Evolutionary conservation across 2,113 vertebrate species (phyloP).

Genomic region (Lepisosteus oculatus): DNA sequence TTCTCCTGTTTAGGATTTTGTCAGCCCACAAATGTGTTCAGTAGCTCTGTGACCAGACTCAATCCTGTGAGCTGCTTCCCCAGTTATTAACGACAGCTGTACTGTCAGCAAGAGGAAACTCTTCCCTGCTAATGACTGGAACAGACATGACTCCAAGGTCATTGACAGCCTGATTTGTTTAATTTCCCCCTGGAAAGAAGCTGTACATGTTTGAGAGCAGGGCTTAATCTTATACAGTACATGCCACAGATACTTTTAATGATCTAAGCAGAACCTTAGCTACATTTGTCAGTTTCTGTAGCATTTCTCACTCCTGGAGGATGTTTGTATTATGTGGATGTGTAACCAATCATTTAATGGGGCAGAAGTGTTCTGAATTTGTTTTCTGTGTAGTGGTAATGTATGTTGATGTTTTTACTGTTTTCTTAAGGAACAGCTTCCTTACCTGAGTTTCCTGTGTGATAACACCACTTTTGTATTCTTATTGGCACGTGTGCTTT

Average conservation of each 20-base stretch:
- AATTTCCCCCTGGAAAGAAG: slow-evolving; percentile 26
- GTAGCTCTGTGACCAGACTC: background rate
- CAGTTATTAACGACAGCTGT: slow-evolving; percentile 24
- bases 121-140: slow-evolving; percentile 21
- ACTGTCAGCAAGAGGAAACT: background rate
- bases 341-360: too few species aligned
- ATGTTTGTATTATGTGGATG: too few species aligned
- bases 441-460: too few species aligned
- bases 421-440: too few species aligned
- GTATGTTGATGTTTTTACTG: too few species aligned
- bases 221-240: slow-evolving; percentile 8
- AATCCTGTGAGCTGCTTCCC: background rate
- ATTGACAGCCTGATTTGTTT: slow-evolving; percentile 39
- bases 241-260: slow-evolving; percentile 4
- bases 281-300: too few species aligned
- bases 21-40: slow-evolving; percentile 20
- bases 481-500: too few species aligned
- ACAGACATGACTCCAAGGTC: slow-evolving; percentile 27
- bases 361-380: too few species aligned
- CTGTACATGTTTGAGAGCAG: slow-evolving; percentile 3
- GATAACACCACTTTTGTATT: too few species aligned
- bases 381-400: too few species aligned
- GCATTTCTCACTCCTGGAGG: too few species aligned
- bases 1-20: background rate
- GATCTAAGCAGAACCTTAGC: too few species aligned